Evolutionary conservation across 2,888 invertebrate genomes (phyloP).

Genomic region (Didymodactylos carnosus): DNA sequence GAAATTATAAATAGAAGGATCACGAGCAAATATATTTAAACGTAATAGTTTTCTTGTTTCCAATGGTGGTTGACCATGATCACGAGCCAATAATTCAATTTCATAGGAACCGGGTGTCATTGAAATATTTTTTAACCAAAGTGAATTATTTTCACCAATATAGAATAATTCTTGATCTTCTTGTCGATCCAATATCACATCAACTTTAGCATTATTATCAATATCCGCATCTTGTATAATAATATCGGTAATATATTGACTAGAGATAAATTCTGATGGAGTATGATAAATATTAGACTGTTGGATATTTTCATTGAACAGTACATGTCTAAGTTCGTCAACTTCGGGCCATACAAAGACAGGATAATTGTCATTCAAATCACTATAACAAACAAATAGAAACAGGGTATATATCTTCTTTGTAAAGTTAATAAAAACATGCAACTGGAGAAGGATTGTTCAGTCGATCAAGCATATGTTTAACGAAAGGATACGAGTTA

Average conservation of each 20-base stretch:
- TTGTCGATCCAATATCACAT: too few relatives aligned
- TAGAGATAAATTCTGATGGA: not conserved
- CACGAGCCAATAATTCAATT: not conserved
- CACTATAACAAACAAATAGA: conserved; percentile 41
- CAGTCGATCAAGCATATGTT: too few relatives aligned
- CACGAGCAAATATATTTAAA: not conserved
- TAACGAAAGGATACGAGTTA: too few relatives aligned
- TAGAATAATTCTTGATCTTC: not conserved
- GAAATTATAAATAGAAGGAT: not conserved
- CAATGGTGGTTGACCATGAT: too few relatives aligned
- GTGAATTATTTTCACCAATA: not conserved
- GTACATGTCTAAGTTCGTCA: not conserved
- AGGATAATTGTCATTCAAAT: conserved; percentile 82
- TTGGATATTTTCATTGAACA: not conserved
- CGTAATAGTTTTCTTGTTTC: not conserved
- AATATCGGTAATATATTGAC: not conserved
- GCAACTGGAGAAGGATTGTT: too few relatives aligned
- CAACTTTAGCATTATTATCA: not conserved
- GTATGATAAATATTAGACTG: too few relatives aligned
- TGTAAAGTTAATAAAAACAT: too few relatives aligned
- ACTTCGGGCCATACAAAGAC: conserved; percentile 41
- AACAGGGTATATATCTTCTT: too few relatives aligned
- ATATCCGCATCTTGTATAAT: not conserved
- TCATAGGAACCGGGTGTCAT: not conserved
- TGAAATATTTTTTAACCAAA: not conserved